Evolutionary conservation across 2,797 vertebrate species (phyloP).

Genomic region (Rhinichthys osculus): DNA sequence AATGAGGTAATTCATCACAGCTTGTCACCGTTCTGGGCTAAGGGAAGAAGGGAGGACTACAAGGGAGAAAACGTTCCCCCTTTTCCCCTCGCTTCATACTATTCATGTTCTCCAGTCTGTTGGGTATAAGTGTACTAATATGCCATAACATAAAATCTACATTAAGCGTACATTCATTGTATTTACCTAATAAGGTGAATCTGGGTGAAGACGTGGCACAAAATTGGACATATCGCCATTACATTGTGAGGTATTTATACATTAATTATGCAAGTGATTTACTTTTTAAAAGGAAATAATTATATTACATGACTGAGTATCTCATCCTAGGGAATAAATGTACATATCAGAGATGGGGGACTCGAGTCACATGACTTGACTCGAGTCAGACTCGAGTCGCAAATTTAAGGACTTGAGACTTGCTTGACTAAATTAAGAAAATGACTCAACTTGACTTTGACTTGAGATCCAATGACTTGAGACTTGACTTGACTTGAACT

Average conservation of each 20-base stretch:
- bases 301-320: background rate
- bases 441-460: no score
- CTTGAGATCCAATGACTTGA: no score
- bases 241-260: no score
- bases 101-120: constrained; percentile 46
- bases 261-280: background rate
- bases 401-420: no score
- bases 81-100: constrained; percentile 36
- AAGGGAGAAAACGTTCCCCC: constrained; percentile 40
- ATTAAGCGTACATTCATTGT: background rate
- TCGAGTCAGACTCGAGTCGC: no score
- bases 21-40: constrained; percentile 61
- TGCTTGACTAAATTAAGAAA: no score
- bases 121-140: constrained; percentile 44
- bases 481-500: no score
- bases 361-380: no score
- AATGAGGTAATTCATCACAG: constrained; percentile 69
- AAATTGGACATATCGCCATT: background rate
- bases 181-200: background rate
- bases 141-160: constrained; percentile 30
- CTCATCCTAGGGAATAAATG: background rate
- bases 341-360: no score
- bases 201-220: background rate
- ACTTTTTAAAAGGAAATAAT: background rate
- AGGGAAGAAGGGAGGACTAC: constrained; percentile 53